Base-by-base conservation (phyloP, 37 sponge, comb jelly and placozoan genomes). In the Spongia lamella region DNA sequence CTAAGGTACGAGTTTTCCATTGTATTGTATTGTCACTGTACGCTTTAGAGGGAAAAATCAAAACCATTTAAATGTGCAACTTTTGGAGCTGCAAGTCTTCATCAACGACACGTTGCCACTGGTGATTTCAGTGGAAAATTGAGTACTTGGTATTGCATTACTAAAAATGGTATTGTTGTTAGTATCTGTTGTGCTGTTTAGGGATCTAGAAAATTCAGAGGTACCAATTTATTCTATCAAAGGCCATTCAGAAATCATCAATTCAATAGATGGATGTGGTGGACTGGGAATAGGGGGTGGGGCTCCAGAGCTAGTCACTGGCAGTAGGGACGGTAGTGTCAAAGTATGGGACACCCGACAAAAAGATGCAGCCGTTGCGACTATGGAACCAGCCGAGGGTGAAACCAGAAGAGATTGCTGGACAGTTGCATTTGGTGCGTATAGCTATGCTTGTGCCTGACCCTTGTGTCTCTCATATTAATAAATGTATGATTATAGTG, bases 251-350 rank as follows among this genome's bases (percentile, higher is more conserved):
- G 73, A 72, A 37, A 98, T 98, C 21, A 63, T 98, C 30, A 98
- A 98, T 62, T 36, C 79, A 1, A 88, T 98, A 9, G 99, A 98
- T 79, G 99, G 89, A 0, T 80, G 90, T 57, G 99, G 96, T 5
- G 99, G 99, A 1, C 78, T 98, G n/a, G 99, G 99, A n/a, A 92
- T 94, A 13, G 98, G 98, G 38, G 90, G 85, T 7, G 99, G 99
- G 14, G 99, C 99, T 56, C 99, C 99, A 19, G 99, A 98, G 61
- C 84, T 98, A 31, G 93, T 92, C 15, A 98, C 99, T 35, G 99
- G 99, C 43, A 86, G 96, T 33, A 73, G 99, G 75, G 99, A 98
- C 61, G 99, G 99, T 0, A 86, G 76, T 74, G 99, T 98, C 14
- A 98, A 92, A 30, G 99, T 98, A 27, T 98, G 99, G 99, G 99